A percentile compares a stretch with the other conserved stretches of the same genome.
These are phyloP conservation scores for Dinocampus coccinellae DNA, from an alignment of 2,888 invertebrate species.

Conservation along the genomic window DNA sequence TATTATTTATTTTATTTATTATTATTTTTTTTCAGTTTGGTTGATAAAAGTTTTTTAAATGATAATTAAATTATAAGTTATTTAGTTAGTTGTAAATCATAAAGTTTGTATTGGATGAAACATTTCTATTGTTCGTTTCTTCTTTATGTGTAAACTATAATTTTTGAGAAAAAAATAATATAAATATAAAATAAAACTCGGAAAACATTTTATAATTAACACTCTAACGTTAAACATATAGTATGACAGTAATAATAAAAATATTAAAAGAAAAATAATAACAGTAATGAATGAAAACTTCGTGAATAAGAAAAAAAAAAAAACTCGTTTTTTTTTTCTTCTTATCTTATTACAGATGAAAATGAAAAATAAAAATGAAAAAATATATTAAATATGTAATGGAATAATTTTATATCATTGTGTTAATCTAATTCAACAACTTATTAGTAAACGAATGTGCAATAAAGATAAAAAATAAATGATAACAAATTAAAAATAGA, in stretches of 20 bases:
- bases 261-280: neutral
- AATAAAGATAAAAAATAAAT: neutral
- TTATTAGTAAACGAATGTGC: neutral
- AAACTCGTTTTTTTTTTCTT: no score
- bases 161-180: no score
- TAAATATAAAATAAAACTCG: no score
- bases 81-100: neutral
- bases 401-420: neutral
- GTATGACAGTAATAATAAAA: neutral
- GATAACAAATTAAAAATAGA: neutral
- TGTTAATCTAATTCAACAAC: neutral
- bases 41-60: neutral
- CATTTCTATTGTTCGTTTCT: neutral
- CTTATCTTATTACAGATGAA: no score
- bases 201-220: neutral
- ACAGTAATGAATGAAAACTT: neutral
- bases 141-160: neutral
- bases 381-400: neutral
- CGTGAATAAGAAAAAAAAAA: neutral
- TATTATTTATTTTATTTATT: neutral
- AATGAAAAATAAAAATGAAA: no score
- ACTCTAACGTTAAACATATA: neutral
- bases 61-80: neutral
- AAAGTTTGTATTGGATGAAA: neutral
- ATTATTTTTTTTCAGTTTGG: neutral